Conservation (phyloP, 2,888 invertebrate species). For the Sinopyrophorus schimmeli region DNA sequence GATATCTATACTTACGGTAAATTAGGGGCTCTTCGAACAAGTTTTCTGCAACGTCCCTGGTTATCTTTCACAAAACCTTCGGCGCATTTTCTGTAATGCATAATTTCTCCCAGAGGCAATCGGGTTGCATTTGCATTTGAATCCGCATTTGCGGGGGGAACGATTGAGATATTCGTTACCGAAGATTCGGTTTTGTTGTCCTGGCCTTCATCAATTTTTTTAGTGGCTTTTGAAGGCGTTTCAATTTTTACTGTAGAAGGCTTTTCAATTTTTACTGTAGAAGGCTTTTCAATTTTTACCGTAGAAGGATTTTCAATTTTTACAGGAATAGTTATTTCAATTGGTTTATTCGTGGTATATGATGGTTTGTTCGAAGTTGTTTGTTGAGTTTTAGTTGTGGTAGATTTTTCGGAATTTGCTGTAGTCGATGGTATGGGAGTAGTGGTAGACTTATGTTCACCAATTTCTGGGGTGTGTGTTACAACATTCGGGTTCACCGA, state of each 20-base stretch:
- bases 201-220: background rate
- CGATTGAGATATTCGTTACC: slow-evolving; percentile 32
- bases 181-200: slow-evolving; percentile 11
- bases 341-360: background rate
- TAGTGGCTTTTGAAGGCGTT: background rate
- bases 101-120: slow-evolving; percentile 42
- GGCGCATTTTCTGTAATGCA: slow-evolving; percentile 45
- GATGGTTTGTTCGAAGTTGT: background rate
- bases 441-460: background rate
- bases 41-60: slow-evolving; percentile 51
- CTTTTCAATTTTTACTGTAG: background rate
- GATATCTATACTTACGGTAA: slow-evolving; percentile 37
- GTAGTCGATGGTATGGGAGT: background rate
- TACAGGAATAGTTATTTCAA: background rate
- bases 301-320: background rate
- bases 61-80: slow-evolving; percentile 50
- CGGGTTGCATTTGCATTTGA: slow-evolving; percentile 18
- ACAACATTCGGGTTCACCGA: background rate
- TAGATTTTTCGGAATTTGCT: slow-evolving; percentile 1
- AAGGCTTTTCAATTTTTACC: background rate
- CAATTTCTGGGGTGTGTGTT: background rate
- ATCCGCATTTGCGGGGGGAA: slow-evolving; percentile 26
- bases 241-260: background rate
- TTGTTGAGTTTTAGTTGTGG: background rate
- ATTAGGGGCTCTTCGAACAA: slow-evolving; percentile 43